These are phyloP conservation scores for Dynastes maya DNA, from an alignment of 2,888 invertebrate species.

Conservation along the genomic window DNA sequence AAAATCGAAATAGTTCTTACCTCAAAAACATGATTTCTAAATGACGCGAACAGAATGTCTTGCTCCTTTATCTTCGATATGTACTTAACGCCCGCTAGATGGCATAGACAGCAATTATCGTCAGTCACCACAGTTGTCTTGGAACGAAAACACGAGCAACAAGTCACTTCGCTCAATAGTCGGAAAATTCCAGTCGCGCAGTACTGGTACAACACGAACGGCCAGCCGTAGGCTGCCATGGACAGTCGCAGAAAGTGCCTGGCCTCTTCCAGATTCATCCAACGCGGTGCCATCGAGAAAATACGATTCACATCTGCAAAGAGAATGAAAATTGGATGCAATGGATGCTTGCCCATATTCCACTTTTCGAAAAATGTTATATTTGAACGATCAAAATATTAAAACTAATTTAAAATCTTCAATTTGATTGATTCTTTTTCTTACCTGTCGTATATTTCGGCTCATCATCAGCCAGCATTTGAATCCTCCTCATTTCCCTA, in stretches of 20 bases:
- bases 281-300: conserved; percentile 79
- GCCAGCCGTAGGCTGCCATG: conserved; percentile 91
- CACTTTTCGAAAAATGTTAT: too few species aligned
- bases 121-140: conserved; percentile 81
- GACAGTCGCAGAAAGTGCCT: conserved; percentile 86
- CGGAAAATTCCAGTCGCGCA: conserved; percentile 84
- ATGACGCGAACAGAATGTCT: conserved; percentile 89
- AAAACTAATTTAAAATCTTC: too few species aligned
- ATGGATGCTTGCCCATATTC: too few species aligned
- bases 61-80: conserved; percentile 83
- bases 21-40: conserved; percentile 89
- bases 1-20: conserved; percentile 68
- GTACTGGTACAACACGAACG: conserved; percentile 85
- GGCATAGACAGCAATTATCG: conserved; percentile 93
- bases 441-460: conserved; percentile 79
- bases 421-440: background rate
- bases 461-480: conserved; percentile 76
- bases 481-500: conserved; percentile 80
- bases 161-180: conserved; percentile 79
- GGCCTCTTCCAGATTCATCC: conserved; percentile 88
- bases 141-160: conserved; percentile 77
- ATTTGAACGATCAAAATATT: too few species aligned
- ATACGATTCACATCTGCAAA: conserved; percentile 71
- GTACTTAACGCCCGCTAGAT: conserved; percentile 87
- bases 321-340: background rate